Evolutionary conservation across 1,140 invertebrate species (phyloP).

Genomic region (Philaenus spumarius): DNA sequence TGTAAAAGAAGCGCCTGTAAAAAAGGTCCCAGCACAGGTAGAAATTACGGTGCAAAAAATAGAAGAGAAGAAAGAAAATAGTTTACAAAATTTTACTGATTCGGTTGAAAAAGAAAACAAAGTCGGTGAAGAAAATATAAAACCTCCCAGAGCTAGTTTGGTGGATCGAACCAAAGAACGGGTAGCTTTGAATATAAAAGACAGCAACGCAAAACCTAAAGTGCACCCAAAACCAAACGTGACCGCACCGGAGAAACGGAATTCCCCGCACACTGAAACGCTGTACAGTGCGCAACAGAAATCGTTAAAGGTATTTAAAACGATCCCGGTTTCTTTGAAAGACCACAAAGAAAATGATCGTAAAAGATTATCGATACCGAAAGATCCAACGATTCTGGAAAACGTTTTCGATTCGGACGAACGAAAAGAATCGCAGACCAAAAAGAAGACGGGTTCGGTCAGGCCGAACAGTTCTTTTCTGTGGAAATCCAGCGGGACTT

Average conservation of each 20-base stretch:
- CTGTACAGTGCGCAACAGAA: too few relatives aligned
- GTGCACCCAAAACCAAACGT: not conserved
- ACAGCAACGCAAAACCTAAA: not conserved
- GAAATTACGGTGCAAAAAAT: too few relatives aligned
- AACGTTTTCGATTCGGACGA: not conserved
- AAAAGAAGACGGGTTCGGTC: not conserved
- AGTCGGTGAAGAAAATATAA: too few relatives aligned
- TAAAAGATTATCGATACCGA: not conserved
- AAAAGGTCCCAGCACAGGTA: too few relatives aligned
- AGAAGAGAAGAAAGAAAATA: too few relatives aligned
- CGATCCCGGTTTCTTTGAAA: too few relatives aligned
- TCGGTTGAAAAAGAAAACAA: too few relatives aligned
- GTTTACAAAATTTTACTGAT: too few relatives aligned
- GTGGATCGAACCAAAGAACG: conserved; percentile 5
- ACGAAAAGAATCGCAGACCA: not conserved
- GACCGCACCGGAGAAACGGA: not conserved
- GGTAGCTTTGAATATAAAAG: not conserved
- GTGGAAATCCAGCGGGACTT: not conserved
- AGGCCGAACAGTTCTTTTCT: conserved; percentile 11
- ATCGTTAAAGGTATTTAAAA: too few relatives aligned
- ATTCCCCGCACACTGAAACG: too few relatives aligned
- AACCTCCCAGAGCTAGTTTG: not conserved
- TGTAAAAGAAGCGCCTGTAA: too few relatives aligned
- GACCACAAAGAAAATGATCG: not conserved
- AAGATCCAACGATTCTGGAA: not conserved